phyloP scores from a whole-genome alignment of 2,888 invertebrate species.

The Petrolisthes manimaculis region DNA sequence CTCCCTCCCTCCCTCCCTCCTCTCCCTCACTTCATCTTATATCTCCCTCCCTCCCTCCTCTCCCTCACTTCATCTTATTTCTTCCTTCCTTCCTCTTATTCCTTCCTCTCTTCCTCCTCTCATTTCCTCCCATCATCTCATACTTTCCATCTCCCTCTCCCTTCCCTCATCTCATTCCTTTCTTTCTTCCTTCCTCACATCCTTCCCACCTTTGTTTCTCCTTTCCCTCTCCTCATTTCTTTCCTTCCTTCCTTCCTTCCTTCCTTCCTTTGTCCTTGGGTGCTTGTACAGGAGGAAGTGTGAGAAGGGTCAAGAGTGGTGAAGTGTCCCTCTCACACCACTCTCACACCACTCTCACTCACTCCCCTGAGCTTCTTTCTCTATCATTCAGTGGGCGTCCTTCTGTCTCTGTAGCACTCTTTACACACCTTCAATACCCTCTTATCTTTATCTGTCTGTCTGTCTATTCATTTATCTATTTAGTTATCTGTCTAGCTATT shows the following conservation, averaged over 20 bases:
- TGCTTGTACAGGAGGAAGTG: no score
- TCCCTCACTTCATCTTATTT: neutral
- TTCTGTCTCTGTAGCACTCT: no score
- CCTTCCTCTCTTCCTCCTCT: constrained; percentile 14
- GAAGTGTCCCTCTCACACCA: no score
- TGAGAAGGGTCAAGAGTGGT: no score
- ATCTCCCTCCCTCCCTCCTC: neutral
- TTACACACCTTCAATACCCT: no score
- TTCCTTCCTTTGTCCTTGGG: neutral
- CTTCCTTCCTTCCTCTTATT: constrained; percentile 26
- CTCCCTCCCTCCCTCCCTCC: constrained; percentile 24
- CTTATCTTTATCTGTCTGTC: no score
- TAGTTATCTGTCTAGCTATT: no score
- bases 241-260: neutral
- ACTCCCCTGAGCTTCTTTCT: no score
- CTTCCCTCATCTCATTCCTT: neutral
- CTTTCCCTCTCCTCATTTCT: constrained; percentile 26
- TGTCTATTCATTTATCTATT: no score
- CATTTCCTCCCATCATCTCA: neutral
- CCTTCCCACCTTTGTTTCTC: constrained; percentile 10
- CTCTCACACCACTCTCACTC: no score
- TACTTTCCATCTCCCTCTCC: neutral
- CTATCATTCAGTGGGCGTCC: no score
- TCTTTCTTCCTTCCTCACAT: neutral
- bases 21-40: neutral